phyloP scores from a whole-genome alignment of 2,888 invertebrate species.

The Folsomia manolachei region DNA sequence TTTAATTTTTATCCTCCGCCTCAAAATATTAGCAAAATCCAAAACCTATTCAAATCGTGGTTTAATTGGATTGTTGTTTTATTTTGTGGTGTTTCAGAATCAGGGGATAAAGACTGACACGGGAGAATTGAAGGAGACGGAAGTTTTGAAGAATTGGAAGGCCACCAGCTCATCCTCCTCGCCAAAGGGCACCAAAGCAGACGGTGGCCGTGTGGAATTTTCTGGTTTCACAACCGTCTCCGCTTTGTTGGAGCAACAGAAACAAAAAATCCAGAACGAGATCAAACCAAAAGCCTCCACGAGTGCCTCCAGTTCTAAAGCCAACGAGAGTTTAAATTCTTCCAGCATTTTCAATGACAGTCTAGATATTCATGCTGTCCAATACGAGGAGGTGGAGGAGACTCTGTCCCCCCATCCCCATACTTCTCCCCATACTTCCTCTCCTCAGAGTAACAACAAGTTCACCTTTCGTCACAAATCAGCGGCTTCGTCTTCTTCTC shows the following conservation, averaged over 20 bases:
- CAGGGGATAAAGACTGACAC: conserved; percentile 28
- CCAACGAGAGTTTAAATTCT: conserved; percentile 8
- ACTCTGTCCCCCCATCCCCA: neutral
- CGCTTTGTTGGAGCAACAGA: neutral
- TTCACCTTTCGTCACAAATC: no score
- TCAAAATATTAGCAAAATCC: no score
- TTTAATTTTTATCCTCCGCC: neutral
- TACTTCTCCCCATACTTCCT: no score
- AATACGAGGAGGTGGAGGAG: neutral
- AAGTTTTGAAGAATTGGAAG: neutral
- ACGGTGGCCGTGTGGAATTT: neutral
- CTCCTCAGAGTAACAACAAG: neutral
- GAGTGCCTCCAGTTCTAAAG: neutral
- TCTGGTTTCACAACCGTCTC: neutral
- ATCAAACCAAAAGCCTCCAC: neutral
- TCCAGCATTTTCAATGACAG: conserved; percentile 23
- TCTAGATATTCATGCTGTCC: conserved; percentile 20
- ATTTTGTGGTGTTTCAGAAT: no score
- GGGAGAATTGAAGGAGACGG: conserved; percentile 1
- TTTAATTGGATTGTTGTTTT: no score
- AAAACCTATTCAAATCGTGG: no score
- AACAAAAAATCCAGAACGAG: neutral
- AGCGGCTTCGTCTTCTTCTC: no score
- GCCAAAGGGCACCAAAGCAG: no score
- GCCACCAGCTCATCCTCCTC: neutral